Evolutionary conservation across 2,113 vertebrate genomes (phyloP), one percentile per base, ranked within the genome.

Genomic region (Saccopteryx leptura): DNA sequence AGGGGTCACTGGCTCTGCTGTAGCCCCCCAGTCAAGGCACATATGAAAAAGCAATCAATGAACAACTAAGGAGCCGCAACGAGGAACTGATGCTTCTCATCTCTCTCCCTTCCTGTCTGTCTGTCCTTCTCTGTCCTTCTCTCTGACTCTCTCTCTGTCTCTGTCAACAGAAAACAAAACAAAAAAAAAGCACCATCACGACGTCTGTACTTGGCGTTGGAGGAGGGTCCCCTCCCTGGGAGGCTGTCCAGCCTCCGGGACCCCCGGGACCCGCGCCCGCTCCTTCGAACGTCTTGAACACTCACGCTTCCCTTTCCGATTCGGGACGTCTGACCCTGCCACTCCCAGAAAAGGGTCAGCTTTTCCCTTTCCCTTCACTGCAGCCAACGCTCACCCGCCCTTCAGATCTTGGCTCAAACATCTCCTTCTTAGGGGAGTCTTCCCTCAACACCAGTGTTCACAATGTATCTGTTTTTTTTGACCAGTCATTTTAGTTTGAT

Each of bases 171-270:
- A 39, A 39, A 39, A 39, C 39, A 39, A 39, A 39, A 39, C 39
- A 39, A 39, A 39, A 3, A 39, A 3, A 39, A 39, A 39, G 39
- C 39, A 39, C 39, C n/a, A 46, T 78, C 13, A 1, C 4, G 12
- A 2, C 15, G 4, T 1, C 13, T 46, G 33, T 60, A 15, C 50
- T 50, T n/a, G 61, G 26, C 14, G 18, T 11, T 6, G 0, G 4
- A 7, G 48, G 4, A 50, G 11, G 31, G 6, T 18, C 6, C 58
- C 3, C 11, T 82, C 8, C 5, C 14, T 9, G 15, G 56, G 80
- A 26, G 4, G 6, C 15, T 10, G 7, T 31, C 48, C 9, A 6
- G 39, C 33, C 6, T 26, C 10, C 14, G 1, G 0, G 0, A 19
- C 19, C 8, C 24, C 4, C 39, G 39, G 39, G 39, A 5, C 9